Percentiles rank a stretch among this genome's conserved stretches.
phyloP scores from a whole-genome alignment of 2,797 vertebrate genomes.

The Lithobates sylvaticus region DNA sequence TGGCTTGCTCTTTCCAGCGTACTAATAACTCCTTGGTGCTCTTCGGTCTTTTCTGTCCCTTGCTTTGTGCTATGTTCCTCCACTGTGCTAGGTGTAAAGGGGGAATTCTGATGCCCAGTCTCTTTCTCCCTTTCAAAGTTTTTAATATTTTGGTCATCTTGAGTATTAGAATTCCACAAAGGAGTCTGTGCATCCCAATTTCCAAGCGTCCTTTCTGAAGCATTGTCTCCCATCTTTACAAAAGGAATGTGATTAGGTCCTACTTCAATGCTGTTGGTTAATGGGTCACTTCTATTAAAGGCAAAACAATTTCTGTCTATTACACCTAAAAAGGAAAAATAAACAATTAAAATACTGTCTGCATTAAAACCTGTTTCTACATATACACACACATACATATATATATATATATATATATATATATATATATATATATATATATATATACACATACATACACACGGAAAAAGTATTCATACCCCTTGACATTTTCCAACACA shows the following conservation, averaged over 20 bases:
- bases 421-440: too few species aligned
- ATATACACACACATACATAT: too few species aligned
- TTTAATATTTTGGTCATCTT: conserved; percentile 65
- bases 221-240: conserved; percentile 63
- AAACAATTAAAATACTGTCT: background rate
- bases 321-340: conserved; percentile 72
- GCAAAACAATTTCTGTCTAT: conserved; percentile 77
- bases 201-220: conserved; percentile 44
- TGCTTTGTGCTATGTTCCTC: conserved; percentile 39
- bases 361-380: background rate
- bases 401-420: too few species aligned
- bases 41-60: conserved; percentile 52
- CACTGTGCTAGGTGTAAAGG: conserved; percentile 62
- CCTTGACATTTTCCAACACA: too few species aligned
- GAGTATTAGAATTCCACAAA: conserved; percentile 62
- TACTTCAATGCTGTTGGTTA: conserved; percentile 68
- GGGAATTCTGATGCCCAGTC: conserved; percentile 53
- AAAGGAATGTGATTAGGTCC: conserved; percentile 65
- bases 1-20: background rate
- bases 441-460: too few species aligned
- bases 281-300: conserved; percentile 72
- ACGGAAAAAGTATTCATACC: too few species aligned
- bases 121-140: conserved; percentile 66
- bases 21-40: conserved; percentile 2
- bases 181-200: conserved; percentile 46